Evolutionary conservation across 2,113 vertebrate species (phyloP).

Genomic region (Taurulus bubalis): DNA sequence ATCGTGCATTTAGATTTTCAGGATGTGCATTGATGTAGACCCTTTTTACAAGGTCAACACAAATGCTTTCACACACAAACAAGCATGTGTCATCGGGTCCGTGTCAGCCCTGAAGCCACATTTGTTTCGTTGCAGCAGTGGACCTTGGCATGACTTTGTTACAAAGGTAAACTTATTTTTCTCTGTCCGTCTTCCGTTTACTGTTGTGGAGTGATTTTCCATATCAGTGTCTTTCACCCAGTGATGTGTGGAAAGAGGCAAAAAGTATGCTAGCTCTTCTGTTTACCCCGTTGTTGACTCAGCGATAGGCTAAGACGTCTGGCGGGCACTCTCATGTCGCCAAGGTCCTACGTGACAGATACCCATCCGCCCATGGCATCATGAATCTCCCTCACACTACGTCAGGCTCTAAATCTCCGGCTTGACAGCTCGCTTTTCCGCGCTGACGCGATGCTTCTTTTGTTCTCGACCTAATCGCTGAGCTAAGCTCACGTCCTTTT

Average conservation of each 20-base stretch:
- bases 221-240: conserved; percentile 78
- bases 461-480: conserved; percentile 65
- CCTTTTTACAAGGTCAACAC: conserved; percentile 42
- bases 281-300: conserved; percentile 85
- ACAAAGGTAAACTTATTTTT: conserved; percentile 75
- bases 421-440: conserved; percentile 74
- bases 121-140: conserved; percentile 47
- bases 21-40: conserved; percentile 43
- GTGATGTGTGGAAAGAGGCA: conserved; percentile 79
- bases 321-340: conserved; percentile 78
- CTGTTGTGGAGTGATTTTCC: conserved; percentile 82
- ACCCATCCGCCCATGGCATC: conserved; percentile 69
- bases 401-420: conserved; percentile 71
- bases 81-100: conserved; percentile 31
- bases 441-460: conserved; percentile 60
- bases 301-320: conserved; percentile 80
- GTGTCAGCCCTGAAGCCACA: conserved; percentile 47
- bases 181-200: conserved; percentile 71
- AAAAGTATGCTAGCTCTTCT: conserved; percentile 79
- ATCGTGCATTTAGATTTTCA: conserved; percentile 35
- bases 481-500: conserved; percentile 70
- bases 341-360: conserved; percentile 81
- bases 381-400: conserved; percentile 56
- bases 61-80: conserved; percentile 42
- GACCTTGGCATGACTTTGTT: conserved; percentile 86